These are phyloP conservation scores for Dasyornis broadbenti DNA, from an alignment of 2,113 vertebrate species.

Conservation along the genomic window DNA sequence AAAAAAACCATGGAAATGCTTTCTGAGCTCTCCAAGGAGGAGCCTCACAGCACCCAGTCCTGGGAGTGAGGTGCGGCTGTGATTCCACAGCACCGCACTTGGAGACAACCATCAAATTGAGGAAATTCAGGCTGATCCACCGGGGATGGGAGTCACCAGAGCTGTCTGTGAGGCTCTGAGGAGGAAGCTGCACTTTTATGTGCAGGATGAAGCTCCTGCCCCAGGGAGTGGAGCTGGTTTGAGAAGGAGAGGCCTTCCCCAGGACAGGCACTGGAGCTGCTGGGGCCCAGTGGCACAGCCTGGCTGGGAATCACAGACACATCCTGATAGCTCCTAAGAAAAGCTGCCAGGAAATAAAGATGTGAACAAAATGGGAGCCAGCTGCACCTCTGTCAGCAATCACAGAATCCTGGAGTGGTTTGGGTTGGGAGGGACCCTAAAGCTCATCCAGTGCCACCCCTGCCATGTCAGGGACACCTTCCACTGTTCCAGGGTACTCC, in stretches of 20 bases:
- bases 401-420: not conserved
- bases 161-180: fast-evolving
- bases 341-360: not conserved
- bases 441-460: fast-evolving
- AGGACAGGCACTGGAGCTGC: not conserved
- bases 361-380: not conserved
- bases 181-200: not conserved
- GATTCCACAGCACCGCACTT: not conserved
- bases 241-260: not conserved
- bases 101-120: not conserved
- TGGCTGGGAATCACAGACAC: not conserved
- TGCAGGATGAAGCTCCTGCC: not conserved
- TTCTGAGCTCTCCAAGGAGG: not conserved
- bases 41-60: not conserved
- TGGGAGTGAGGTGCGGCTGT: not conserved
- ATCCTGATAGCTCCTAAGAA: not conserved
- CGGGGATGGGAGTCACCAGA: not conserved
- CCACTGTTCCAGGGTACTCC: fast-evolving
- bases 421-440: not conserved
- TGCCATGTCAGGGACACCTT: not conserved
- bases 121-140: not conserved
- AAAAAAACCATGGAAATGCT: not conserved
- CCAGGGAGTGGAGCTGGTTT: not conserved
- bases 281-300: not conserved
- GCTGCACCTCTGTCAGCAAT: not conserved